Base-by-base conservation (phyloP, 2,113 vertebrate genomes). In the Osmerus mordax region DNA sequence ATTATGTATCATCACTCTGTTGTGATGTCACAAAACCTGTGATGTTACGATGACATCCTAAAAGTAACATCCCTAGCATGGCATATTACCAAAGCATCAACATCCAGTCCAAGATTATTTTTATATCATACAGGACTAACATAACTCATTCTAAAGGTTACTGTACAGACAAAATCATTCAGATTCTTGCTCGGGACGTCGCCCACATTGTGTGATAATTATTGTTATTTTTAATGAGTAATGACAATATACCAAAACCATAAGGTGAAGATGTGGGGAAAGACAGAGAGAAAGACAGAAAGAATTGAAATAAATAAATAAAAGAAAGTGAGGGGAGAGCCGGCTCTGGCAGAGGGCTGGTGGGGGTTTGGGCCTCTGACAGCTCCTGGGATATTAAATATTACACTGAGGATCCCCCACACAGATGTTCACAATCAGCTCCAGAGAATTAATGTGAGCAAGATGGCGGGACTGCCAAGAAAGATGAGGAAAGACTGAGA, bases 351-450 rank as follows among this genome's bases (percentile, higher is more conserved):
- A 29, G 36, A 75, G 70, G 62, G 79, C 75, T 71, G 53, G 76
- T 69, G 66, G 75, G 75, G 76, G 79, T 79, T 56, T 66, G 75
- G 78, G 36, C 81, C 79, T 77, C 78, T 56, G 55, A 83, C 64
- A 81, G 81, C 47, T 67, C 70, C 72, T 58, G 62, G 78, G 83
- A 82, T 81, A 84, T 62, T 51, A 75, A 80, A 67, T 79, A 81
- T 88, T 63, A 67, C 54, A 52, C 53, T 19, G 59, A 58, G 70
- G 53, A 72, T 78, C 84, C 87, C 79, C 70, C 75, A 77, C 79
- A 86, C 90, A 91, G 86, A 89, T 89, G 90, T 88, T 90, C 80
- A 75, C 78, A 76, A 84, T 88, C 80, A 84, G 70, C 62, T 66
- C 70, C 63, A 74, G 76, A 82, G 71, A 76, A 80, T 83, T 79